These are phyloP conservation scores for Halictus quadricinctus DNA, from an alignment of 2,888 invertebrate genomes.

Conservation along the genomic window DNA sequence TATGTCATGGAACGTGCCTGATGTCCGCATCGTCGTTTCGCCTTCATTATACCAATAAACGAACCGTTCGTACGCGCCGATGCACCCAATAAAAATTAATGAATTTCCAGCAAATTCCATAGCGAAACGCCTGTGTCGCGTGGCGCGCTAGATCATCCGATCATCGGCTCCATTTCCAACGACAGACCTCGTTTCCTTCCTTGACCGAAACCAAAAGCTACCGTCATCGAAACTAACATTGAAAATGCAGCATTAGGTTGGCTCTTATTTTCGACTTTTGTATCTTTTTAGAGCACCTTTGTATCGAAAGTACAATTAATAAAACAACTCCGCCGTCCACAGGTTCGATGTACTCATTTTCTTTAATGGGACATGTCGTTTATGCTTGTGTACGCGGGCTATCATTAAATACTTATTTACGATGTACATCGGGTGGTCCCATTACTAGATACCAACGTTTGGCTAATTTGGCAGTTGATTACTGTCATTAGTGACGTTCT, in stretches of 20 bases:
- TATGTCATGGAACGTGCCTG: conserved; percentile 54
- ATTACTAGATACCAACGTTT: too few relatives aligned
- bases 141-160: background rate
- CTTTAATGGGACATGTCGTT: background rate
- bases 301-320: too few relatives aligned
- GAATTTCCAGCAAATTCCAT: conserved; percentile 48
- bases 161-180: background rate
- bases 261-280: too few relatives aligned
- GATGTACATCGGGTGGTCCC: background rate
- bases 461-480: background rate
- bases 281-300: too few relatives aligned
- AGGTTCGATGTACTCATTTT: background rate
- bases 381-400: background rate
- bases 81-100: conserved; percentile 61
- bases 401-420: background rate
- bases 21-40: conserved; percentile 34
- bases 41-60: conserved; percentile 57
- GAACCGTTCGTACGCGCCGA: conserved; percentile 26
- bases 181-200: background rate
- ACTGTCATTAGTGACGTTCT: background rate
- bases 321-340: too few relatives aligned
- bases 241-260: background rate
- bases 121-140: conserved; percentile 15
- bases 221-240: background rate
- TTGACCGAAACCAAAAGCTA: background rate